Base-by-base conservation (phyloP, 2,888 invertebrate species). In the Aproaerema taeniolella region DNA sequence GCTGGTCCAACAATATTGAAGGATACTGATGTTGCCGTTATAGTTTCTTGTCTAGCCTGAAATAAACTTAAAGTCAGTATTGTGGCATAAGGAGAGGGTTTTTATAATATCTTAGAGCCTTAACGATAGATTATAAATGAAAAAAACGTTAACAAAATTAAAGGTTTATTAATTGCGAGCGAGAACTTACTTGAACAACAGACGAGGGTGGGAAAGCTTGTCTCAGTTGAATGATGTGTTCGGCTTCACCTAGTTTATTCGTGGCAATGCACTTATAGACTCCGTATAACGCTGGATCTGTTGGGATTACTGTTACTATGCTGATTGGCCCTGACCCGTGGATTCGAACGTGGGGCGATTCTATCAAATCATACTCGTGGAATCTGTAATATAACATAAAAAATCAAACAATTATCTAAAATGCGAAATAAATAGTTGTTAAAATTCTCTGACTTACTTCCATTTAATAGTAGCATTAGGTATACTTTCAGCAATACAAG, bases 391-490 rank as follows among this genome's bases (percentile, higher is more conserved):
- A 47, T 38, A 12, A 14, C 8, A 33, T 8, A 20, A 24, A 4
- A 8, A 4, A 20, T 6, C 8, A 6, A 20, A 20, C 4, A 20
- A 8, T 8, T 6, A 20, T 20, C 20, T 20, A 4, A 20, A 20
- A 8, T 20, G 4, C 8, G 20, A 8, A 20, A 8, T 20, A 4
- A 4, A 6, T 20, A 20, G 8, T 8, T 20, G 5, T 6, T 20
- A 6, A 20, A 6, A 20, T 20, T 20, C 8, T 4, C 4, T 31
- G 49, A 64, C 83, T 72, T 85, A 90, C 71, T 89, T 90, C 96
- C 96, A 97, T 62, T 91, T 91, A 53, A 97, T 95, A 5, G 96
- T 96, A 0, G 97, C 97, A 68, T 97, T 97, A 2, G 97, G 97
- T 58, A 97, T 89, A 64, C 91, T 90, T 73, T 95, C 94, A n/a